These are phyloP conservation scores for Malurus leucopterus DNA, from an alignment of 2,797 vertebrate species.

Conservation along the genomic window DNA sequence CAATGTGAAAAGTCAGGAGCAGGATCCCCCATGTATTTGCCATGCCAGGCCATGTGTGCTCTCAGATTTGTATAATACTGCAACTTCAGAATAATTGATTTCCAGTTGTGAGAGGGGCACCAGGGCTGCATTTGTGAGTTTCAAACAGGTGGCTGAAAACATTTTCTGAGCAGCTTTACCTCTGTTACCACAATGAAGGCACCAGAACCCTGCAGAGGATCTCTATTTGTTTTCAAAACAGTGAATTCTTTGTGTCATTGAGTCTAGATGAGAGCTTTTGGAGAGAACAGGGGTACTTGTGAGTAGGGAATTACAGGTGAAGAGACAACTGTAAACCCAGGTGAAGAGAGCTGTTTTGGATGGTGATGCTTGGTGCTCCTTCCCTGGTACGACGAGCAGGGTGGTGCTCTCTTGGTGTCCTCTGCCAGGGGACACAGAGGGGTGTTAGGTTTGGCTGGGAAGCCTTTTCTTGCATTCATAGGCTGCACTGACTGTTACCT, in stretches of 20 bases:
- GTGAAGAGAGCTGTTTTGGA: background rate
- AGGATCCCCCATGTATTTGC: background rate
- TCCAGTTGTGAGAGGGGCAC: background rate
- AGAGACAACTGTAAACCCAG: background rate
- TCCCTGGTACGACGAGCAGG: background rate
- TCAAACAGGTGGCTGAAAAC: background rate
- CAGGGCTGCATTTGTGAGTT: background rate
- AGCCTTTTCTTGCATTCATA: background rate
- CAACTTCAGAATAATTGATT: background rate
- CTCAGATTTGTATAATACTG: background rate
- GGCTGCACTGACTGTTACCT: background rate
- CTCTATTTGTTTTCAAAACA: background rate
- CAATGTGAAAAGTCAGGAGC: accelerated
- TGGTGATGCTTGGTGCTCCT: background rate
- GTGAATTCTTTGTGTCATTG: background rate
- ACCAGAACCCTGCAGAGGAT: background rate
- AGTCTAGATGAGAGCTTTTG: background rate
- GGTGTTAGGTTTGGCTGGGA: background rate
- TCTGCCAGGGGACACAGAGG: background rate
- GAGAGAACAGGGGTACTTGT: background rate
- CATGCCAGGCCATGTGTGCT: accelerated
- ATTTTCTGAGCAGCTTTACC: background rate
- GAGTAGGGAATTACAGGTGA: background rate
- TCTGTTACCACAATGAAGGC: background rate
- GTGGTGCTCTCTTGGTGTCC: background rate